These are phyloP conservation scores for Aphyosemion australe DNA, from an alignment of 2,113 vertebrate species.

Conservation along the genomic window DNA sequence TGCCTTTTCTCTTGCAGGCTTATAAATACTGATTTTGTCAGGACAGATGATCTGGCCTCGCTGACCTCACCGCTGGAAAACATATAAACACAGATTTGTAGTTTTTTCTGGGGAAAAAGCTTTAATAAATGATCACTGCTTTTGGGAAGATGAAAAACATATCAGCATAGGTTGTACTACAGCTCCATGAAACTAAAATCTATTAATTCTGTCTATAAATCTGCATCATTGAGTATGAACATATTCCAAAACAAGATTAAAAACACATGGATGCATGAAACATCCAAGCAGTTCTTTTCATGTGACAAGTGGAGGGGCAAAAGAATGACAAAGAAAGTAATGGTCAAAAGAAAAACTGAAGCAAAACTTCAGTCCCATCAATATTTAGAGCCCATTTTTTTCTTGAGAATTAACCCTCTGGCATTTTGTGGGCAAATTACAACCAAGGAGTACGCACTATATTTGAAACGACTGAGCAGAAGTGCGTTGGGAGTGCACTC, in stretches of 20 bases:
- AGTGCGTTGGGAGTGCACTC: neutral
- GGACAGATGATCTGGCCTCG: slow-evolving; percentile 36
- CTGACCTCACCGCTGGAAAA: slow-evolving; percentile 58
- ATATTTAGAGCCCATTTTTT: slow-evolving; percentile 9
- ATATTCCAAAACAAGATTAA: slow-evolving; percentile 26
- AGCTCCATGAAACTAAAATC: neutral
- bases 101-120: slow-evolving; percentile 15
- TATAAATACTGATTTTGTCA: slow-evolving; percentile 62
- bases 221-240: slow-evolving; percentile 5
- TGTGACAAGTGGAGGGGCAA: slow-evolving; percentile 1
- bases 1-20: slow-evolving; percentile 40
- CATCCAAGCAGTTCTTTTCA: slow-evolving; percentile 14
- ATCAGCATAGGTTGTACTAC: no score
- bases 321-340: slow-evolving; percentile 4
- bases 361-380: slow-evolving; percentile 12
- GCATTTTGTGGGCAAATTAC: slow-evolving; percentile 24
- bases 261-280: slow-evolving; percentile 27
- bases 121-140: slow-evolving; percentile 10
- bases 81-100: slow-evolving; percentile 43
- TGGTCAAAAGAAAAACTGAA: slow-evolving; percentile 21
- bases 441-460: slow-evolving; percentile 22
- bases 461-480: slow-evolving; percentile 16
- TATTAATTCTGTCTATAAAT: neutral
- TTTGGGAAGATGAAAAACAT: neutral
- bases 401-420: slow-evolving; percentile 25